These are phyloP conservation scores for Poeciliopsis retropinna DNA, from an alignment of 2,113 vertebrate species.

Conservation along the genomic window DNA sequence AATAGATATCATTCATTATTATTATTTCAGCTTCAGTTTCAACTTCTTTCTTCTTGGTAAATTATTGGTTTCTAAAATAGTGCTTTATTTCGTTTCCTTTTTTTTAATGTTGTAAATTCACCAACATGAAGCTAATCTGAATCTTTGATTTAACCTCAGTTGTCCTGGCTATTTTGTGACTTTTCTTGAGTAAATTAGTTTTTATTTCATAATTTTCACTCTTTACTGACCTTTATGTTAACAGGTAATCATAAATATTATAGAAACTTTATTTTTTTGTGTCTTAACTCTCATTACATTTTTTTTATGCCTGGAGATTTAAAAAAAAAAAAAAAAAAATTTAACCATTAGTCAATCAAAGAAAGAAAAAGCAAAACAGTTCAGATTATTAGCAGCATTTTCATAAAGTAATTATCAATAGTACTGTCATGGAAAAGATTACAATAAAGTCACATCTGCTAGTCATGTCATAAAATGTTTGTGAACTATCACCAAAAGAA, in stretches of 20 bases:
- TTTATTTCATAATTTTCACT: conserved; percentile 23
- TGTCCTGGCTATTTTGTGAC: conserved; percentile 5
- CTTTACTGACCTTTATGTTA: conserved; percentile 8
- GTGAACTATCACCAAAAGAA: too few relatives aligned
- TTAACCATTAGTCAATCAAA: background rate
- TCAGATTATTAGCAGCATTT: background rate
- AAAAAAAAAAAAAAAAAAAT: background rate
- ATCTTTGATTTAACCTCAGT: conserved; percentile 22
- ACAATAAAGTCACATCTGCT: too few relatives aligned
- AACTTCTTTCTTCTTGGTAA: too few relatives aligned
- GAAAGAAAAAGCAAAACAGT: background rate
- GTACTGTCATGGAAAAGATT: too few relatives aligned
- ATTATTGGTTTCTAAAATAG: too few relatives aligned
- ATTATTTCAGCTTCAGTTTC: too few relatives aligned
- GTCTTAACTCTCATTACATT: background rate
- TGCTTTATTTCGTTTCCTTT: too few relatives aligned
- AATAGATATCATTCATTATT: too few relatives aligned
- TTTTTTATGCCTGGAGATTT: background rate
- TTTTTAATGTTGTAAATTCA: too few relatives aligned
- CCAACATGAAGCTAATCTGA: too few relatives aligned
- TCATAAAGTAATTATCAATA: background rate
- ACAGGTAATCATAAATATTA: background rate
- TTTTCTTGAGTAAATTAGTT: conserved; percentile 19
- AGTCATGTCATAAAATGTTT: too few relatives aligned
- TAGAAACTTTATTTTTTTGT: background rate